A percentile compares a stretch with the other conserved stretches of the same genome.
Evolutionary conservation across 2,113 vertebrate species (phyloP).

Genomic region (Pungitius pungitius): DNA sequence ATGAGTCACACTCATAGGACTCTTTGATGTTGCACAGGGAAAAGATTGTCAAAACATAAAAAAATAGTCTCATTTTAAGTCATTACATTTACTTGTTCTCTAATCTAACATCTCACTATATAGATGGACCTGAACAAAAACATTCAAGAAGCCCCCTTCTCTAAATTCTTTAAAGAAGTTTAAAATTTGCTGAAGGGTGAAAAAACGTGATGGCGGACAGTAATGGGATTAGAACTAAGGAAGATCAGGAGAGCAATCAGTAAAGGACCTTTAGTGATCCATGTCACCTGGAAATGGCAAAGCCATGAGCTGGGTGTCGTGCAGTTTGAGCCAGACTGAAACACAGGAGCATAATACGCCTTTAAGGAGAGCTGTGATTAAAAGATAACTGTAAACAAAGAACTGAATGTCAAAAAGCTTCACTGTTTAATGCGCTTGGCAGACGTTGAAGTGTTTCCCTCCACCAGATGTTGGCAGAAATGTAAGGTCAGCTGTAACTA

Average conservation of each 20-base stretch:
- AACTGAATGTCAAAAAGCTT: not conserved
- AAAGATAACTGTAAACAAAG: conserved; percentile 40
- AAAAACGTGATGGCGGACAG: conserved; percentile 44
- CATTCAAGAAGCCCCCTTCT: not conserved
- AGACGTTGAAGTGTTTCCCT: not conserved
- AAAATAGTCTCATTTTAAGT: not conserved
- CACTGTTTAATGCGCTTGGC: not conserved
- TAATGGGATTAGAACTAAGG: conserved; percentile 71
- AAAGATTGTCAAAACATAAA: not conserved
- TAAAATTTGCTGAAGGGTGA: conserved; percentile 18
- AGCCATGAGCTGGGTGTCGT: conserved; percentile 41
- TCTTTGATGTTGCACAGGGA: not conserved
- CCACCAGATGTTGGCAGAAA: not conserved
- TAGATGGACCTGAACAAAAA: not conserved
- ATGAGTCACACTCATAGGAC: not conserved
- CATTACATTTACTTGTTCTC: not conserved
- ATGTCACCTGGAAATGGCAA: conserved; percentile 57
- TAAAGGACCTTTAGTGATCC: conserved; percentile 58
- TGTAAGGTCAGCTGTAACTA: not conserved
- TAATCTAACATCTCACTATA: not conserved
- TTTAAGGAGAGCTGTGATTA: conserved; percentile 46
- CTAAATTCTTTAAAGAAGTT: not conserved
- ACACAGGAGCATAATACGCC: conserved; percentile 31
- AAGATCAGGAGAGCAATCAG: conserved; percentile 62
- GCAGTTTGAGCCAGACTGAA: conserved; percentile 46